Evolutionary conservation across 2,797 vertebrate species (phyloP).

Genomic region (Taenioides sp.): DNA sequence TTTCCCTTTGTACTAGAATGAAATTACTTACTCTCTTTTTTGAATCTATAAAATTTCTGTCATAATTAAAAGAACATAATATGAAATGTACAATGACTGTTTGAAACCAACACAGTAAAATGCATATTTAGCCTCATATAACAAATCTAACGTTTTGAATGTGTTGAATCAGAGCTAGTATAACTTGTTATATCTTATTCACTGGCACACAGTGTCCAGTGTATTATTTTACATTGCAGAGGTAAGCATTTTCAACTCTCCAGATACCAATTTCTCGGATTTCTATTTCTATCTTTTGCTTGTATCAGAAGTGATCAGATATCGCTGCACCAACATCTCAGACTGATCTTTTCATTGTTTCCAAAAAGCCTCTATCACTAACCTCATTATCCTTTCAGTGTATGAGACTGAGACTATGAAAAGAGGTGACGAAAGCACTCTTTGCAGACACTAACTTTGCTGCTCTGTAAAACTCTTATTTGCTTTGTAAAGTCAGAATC

Average conservation of each 20-base stretch:
- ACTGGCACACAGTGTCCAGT: neutral
- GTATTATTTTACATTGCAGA: constrained; percentile 25
- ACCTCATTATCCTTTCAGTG: constrained; percentile 53
- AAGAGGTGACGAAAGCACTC: constrained; percentile 34
- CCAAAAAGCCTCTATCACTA: constrained; percentile 47
- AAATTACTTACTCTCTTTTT: too few species aligned
- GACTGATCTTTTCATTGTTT: constrained; percentile 42
- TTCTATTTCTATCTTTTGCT: constrained; percentile 18
- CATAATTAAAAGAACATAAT: neutral
- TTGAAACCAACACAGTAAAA: too few species aligned
- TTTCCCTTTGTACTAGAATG: neutral
- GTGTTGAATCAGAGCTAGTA: neutral
- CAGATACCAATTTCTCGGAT: constrained; percentile 33
- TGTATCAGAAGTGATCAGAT: constrained; percentile 42
- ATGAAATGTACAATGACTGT: neutral
- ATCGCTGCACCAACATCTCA: constrained; percentile 25
- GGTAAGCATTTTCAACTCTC: constrained; percentile 25
- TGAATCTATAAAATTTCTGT: too few species aligned
- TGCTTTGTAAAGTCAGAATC: neutral
- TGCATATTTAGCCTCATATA: too few species aligned
- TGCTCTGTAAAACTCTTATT: constrained; percentile 18
- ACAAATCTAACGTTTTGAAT: neutral
- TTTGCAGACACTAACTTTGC: constrained; percentile 66
- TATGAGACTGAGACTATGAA: constrained; percentile 17
- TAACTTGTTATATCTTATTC: neutral